These are phyloP conservation scores for Paracentrotus lividus DNA, from an alignment of 53 echinoderm and acorn worm species.

Conservation along the genomic window DNA sequence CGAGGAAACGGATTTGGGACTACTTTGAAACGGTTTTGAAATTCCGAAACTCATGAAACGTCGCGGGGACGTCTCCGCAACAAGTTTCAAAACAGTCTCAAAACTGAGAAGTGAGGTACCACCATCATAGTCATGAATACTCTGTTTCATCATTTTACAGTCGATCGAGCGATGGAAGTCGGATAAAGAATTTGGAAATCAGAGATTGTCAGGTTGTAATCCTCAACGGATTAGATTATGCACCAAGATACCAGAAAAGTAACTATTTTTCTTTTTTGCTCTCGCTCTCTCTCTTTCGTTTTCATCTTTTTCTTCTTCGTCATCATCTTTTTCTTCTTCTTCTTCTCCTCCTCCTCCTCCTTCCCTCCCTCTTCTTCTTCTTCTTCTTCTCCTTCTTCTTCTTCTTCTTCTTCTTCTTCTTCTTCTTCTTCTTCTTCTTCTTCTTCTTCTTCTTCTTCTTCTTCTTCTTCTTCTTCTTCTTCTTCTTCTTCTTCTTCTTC, in stretches of 20 bases:
- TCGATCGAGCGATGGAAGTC: no score
- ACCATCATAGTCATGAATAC: no score
- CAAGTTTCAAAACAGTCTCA: no score
- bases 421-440: neutral
- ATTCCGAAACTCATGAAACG: no score
- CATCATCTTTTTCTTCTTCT: neutral
- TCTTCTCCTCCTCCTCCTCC: neutral
- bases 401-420: neutral
- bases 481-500: neutral
- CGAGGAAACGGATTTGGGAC: no score
- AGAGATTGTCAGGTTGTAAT: constrained; percentile 65
- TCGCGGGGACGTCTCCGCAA: no score
- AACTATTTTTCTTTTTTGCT: neutral
- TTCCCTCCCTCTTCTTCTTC: neutral
- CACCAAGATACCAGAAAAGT: constrained; percentile 59
- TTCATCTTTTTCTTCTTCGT: no score
- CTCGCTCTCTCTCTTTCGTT: neutral
- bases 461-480: neutral
- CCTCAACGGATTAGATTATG: constrained; percentile 52
- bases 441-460: neutral
- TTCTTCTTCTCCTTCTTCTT: neutral
- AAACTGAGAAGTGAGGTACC: no score
- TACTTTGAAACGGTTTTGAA: no score
- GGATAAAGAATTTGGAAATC: constrained; percentile 59
- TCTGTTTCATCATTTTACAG: no score